A percentile compares a stretch with the other conserved stretches of the same genome.
Conservation (phyloP, 2,888 invertebrate genomes). For the Folsomia manolachei region DNA sequence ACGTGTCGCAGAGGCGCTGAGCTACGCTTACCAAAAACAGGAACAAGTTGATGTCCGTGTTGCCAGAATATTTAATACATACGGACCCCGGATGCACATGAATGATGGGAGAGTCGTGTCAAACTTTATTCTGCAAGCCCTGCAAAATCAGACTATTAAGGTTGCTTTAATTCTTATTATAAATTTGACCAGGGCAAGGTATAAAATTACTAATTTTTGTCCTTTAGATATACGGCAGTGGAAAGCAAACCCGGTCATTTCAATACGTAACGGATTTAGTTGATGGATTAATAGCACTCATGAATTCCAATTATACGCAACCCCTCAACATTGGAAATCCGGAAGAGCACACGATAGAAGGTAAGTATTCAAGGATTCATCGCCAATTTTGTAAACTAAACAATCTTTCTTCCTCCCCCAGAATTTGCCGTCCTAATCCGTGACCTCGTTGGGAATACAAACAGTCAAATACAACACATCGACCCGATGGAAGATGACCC, state of each 20-base stretch:
- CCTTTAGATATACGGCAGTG: constrained; percentile 75
- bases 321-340: constrained; percentile 98
- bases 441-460: constrained; percentile 73
- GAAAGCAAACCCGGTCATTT: constrained; percentile 90
- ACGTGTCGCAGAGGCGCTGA: constrained; percentile 91
- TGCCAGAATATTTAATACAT: constrained; percentile 98
- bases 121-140: constrained; percentile 94
- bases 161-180: constrained; percentile 56
- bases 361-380: too few relatives aligned
- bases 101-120: constrained; percentile 98
- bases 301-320: constrained; percentile 87
- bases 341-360: constrained; percentile 92
- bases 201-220: neutral
- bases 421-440: constrained; percentile 85
- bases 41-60: constrained; percentile 93
- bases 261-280: constrained; percentile 97
- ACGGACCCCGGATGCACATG: constrained; percentile 98
- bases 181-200: neutral
- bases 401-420: too few relatives aligned
- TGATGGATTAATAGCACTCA: constrained; percentile 84
- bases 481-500: constrained; percentile 95
- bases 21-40: constrained; percentile 95
- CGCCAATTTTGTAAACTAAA: too few relatives aligned
- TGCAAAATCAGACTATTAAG: constrained; percentile 91
- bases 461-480: constrained; percentile 76